phyloP scores from a whole-genome alignment of 2,797 vertebrate species.

The Microctenopoma stevenorrisi region DNA sequence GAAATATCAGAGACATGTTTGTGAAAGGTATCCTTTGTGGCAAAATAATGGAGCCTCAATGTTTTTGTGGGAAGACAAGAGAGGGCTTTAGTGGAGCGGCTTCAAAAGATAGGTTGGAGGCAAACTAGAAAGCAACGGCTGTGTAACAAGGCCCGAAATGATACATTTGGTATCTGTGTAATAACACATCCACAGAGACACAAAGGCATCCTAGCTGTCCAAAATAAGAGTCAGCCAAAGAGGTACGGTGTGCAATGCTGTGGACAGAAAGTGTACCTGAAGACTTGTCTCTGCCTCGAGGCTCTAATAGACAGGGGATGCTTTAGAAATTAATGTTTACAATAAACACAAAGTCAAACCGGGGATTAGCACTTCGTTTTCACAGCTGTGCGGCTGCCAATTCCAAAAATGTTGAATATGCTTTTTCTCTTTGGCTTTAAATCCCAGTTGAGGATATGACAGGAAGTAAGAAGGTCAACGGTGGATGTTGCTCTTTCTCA shows the following conservation, averaged over 20 bases:
- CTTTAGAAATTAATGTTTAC: conserved; percentile 75
- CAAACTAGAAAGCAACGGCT: conserved; percentile 55
- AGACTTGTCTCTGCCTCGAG: conserved; percentile 35
- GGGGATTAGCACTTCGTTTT: conserved; percentile 68
- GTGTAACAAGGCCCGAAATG: conserved; percentile 37
- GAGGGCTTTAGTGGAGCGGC: conserved; percentile 47
- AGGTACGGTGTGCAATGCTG: conserved; percentile 13
- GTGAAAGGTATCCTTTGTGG: conserved; percentile 77
- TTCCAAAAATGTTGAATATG: conserved; percentile 78
- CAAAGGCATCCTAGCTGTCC: conserved; percentile 21
- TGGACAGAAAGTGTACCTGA: conserved; percentile 34
- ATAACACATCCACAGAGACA: conserved; percentile 18
- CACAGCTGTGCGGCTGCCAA: conserved; percentile 75
- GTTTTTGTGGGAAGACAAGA: conserved; percentile 60
- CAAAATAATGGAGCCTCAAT: conserved; percentile 59
- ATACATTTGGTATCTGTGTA: conserved; percentile 19
- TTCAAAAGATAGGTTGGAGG: conserved; percentile 55
- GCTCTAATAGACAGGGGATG: conserved; percentile 38
- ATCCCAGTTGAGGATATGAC: conserved; percentile 61
- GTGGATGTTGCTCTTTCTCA: conserved; percentile 21
- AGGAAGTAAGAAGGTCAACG: conserved; percentile 71
- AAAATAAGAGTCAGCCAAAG: conserved; percentile 1
- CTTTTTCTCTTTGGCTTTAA: conserved; percentile 67
- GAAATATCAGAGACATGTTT: conserved; percentile 70
- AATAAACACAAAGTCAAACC: conserved; percentile 71